Conservation (phyloP, 2,888 invertebrate species). For the Brachyptera risi region DNA sequence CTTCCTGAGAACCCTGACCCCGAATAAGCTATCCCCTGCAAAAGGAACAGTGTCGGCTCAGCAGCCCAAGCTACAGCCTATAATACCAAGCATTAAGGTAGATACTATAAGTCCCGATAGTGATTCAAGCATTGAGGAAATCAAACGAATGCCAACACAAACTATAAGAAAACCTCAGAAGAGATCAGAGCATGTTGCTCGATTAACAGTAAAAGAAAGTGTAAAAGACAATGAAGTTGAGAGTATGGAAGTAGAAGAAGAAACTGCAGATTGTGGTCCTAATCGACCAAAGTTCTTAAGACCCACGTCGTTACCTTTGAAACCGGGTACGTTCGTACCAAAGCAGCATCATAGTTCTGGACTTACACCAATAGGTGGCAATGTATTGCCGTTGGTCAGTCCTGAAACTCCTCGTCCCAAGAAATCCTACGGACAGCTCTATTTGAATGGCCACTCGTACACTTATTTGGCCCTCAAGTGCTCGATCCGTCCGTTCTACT, state of each 20-base stretch:
- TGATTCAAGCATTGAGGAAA: neutral
- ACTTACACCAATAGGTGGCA: slow-evolving; percentile 58
- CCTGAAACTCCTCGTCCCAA: slow-evolving; percentile 89
- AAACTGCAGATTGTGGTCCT: neutral
- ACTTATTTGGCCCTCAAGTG: slow-evolving; percentile 88
- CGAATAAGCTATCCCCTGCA: too few relatives aligned
- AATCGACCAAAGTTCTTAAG: slow-evolving; percentile 61
- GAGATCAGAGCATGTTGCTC: neutral
- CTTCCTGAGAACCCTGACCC: neutral
- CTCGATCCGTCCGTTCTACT: slow-evolving; percentile 87
- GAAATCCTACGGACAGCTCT: slow-evolving; percentile 84
- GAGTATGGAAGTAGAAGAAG: neutral
- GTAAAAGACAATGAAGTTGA: neutral
- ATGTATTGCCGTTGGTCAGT: slow-evolving; percentile 78
- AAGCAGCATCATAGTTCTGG: slow-evolving; percentile 80
- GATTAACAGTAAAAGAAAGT: neutral
- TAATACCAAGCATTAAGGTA: slow-evolving; percentile 28
- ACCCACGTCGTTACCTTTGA: slow-evolving; percentile 77
- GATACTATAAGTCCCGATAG: slow-evolving; percentile 1
- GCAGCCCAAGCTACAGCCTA: neutral
- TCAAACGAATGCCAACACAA: neutral
- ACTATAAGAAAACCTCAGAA: neutral
- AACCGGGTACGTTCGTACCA: slow-evolving; percentile 77
- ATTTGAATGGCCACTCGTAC: slow-evolving; percentile 86
- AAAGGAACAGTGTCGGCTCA: neutral